These are phyloP conservation scores for Miichthys miiuy DNA, from an alignment of 2,797 vertebrate species.

Conservation along the genomic window DNA sequence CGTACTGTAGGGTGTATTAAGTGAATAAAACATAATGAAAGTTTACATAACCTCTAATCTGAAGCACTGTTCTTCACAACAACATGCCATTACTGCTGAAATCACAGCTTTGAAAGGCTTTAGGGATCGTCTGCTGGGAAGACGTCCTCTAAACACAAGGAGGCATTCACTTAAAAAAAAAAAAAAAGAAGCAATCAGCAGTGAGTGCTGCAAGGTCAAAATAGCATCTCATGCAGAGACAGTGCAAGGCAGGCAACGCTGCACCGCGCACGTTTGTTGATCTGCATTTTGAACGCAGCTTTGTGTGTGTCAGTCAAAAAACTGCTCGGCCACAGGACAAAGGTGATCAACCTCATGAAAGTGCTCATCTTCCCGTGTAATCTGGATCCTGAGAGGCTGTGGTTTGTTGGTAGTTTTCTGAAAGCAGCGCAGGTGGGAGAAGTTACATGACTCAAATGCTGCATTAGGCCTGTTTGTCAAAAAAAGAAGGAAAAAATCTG, in stretches of 20 bases:
- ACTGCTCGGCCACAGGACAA: constrained; percentile 11
- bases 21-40: background rate
- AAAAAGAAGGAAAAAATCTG: constrained; percentile 24
- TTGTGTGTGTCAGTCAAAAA: constrained; percentile 22
- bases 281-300: constrained; percentile 57
- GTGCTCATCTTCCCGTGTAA: background rate
- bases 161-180: constrained; percentile 9
- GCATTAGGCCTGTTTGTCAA: constrained; percentile 51
- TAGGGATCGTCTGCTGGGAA: constrained; percentile 11
- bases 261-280: background rate
- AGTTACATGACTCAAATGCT: constrained; percentile 42
- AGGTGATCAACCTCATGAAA: constrained; percentile 22
- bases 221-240: constrained; percentile 12
- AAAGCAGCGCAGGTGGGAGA: constrained; percentile 22
- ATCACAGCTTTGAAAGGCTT: constrained; percentile 23
- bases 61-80: background rate
- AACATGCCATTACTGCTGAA: constrained; percentile 20
- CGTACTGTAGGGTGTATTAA: background rate
- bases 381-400: constrained; percentile 4
- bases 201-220: constrained; percentile 42
- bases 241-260: background rate
- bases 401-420: constrained; percentile 31
- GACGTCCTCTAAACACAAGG: constrained; percentile 10
- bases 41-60: constrained; percentile 13
- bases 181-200: background rate